A percentile compares a stretch with the other conserved stretches of the same genome.
Conservation (phyloP, 1,140 invertebrate genomes). For the Megalopta genalis region DNA sequence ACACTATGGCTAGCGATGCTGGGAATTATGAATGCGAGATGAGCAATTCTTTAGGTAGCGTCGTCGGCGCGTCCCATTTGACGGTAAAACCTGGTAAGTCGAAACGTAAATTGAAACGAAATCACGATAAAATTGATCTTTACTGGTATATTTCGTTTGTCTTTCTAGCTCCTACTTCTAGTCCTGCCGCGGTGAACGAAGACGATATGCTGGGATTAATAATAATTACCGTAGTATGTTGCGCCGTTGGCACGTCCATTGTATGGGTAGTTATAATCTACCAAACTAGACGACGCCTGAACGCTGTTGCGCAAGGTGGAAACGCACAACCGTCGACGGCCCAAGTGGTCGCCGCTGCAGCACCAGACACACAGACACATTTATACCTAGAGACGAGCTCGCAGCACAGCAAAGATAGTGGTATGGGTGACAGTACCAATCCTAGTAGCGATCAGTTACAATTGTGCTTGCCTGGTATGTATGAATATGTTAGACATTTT, state of each 20-base stretch:
- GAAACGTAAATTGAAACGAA: background rate
- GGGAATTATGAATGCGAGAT: slow-evolving; percentile 95
- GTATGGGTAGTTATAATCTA: slow-evolving; percentile 96
- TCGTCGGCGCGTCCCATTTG: slow-evolving; percentile 80
- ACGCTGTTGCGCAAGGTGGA: slow-evolving; percentile 63
- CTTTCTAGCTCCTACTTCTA: slow-evolving; percentile 70
- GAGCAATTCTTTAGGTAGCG: slow-evolving; percentile 89
- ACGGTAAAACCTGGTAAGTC: slow-evolving; percentile 81
- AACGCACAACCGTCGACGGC: slow-evolving; percentile 51
- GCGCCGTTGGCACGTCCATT: slow-evolving; percentile 92
- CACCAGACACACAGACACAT: slow-evolving; percentile 71
- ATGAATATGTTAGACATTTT: background rate
- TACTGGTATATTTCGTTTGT: slow-evolving; percentile 29
- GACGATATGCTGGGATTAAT: slow-evolving; percentile 91
- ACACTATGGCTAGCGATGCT: slow-evolving; percentile 87
- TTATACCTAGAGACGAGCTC: slow-evolving; percentile 77
- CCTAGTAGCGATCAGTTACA: slow-evolving; percentile 81
- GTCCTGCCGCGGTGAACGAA: slow-evolving; percentile 77
- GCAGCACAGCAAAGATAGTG: slow-evolving; percentile 82
- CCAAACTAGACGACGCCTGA: slow-evolving; percentile 86
- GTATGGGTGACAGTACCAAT: slow-evolving; percentile 83
- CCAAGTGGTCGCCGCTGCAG: slow-evolving; percentile 21
- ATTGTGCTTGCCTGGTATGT: slow-evolving; percentile 74
- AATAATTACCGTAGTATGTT: slow-evolving; percentile 93
- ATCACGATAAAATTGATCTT: background rate